phyloP scores from a whole-genome alignment of 2,113 vertebrate species.

The Corvus hawaiiensis region DNA sequence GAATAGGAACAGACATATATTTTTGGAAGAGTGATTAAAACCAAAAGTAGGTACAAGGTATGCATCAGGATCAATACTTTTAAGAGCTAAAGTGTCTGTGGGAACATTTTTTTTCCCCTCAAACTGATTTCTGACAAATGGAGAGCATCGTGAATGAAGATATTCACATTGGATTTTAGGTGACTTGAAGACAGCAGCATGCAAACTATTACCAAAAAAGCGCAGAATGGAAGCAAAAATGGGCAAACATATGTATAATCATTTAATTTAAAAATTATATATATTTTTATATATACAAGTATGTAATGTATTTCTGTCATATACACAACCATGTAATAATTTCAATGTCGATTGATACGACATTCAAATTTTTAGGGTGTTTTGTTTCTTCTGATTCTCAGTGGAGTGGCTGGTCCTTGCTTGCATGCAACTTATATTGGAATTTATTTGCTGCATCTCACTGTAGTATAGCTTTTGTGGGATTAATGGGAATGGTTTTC shows the following conservation, averaged over 20 bases:
- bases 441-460: not conserved
- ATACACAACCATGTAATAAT: not conserved
- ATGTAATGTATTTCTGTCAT: not conserved
- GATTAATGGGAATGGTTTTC: not conserved
- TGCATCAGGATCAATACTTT: not conserved
- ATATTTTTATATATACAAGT: not conserved
- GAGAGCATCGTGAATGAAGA: not conserved
- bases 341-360: not conserved
- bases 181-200: not conserved
- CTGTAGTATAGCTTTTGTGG: not conserved
- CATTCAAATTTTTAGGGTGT: fast-evolving
- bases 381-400: not conserved
- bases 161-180: not conserved
- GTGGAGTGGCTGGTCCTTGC: not conserved
- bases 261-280: not conserved
- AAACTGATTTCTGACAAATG: not conserved
- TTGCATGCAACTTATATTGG: not conserved
- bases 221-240: not conserved
- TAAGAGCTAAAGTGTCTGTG: not conserved
- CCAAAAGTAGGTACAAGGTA: fast-evolving
- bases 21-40: not conserved
- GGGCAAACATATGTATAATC: not conserved
- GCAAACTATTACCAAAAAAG: not conserved
- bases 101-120: not conserved
- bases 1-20: not conserved